Base-by-base conservation (phyloP, 2,113 vertebrate species). In the Dunckerocampus dactyliophorus region DNA sequence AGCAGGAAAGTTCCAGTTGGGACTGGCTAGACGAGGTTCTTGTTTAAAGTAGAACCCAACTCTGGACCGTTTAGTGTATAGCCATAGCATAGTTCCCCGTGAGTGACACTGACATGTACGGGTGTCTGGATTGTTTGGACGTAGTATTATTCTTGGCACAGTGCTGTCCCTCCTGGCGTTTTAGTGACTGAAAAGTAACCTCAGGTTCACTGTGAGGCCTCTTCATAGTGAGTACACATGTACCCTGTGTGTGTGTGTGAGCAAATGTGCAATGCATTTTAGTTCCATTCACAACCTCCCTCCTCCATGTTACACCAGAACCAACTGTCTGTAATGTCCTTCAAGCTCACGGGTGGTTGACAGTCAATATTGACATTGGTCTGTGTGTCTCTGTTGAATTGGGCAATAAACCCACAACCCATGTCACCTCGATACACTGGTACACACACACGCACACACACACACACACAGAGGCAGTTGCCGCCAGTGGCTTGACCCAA, bases 311-410 rank as follows among this genome's bases (percentile, higher is more conserved):
- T 80, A 68, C 73, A 76, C 61, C 37, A 66, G 59, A 74, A 74
- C 75, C 62, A 80, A 64, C 70, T 47, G 69, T 68, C 79, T 73
- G 72, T 52, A 45, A 67, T 72, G 82, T 82, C 68, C 80, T 83
- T 80, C 83, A 83, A 85, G 67, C 74, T 89, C 80, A 74, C 86
- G 71, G 63, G 68, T 83, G 81, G 86, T 87, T 83, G 85, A 87
- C 53, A 45, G 84, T 88, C 79, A 89, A 89, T 85, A 89, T 86
- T 86, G 83, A 85, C 85, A 79, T 70, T 69, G 59, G 79, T 81
- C 70, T 60, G 74, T 82, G 75, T 86, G 71, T 84, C 80, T 80
- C 51, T 63, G 65, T 79, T 63, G 77, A 81, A 73, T 74, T 49
- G 20, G 69, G 62, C 67, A 79, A 72, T 56, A 73, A 67, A 64